Percentiles rank a stretch among this genome's conserved stretches.
These are phyloP conservation scores for Coracias cyanogaster DNA, from an alignment of 2,797 vertebrate species.

Conservation along the genomic window DNA sequence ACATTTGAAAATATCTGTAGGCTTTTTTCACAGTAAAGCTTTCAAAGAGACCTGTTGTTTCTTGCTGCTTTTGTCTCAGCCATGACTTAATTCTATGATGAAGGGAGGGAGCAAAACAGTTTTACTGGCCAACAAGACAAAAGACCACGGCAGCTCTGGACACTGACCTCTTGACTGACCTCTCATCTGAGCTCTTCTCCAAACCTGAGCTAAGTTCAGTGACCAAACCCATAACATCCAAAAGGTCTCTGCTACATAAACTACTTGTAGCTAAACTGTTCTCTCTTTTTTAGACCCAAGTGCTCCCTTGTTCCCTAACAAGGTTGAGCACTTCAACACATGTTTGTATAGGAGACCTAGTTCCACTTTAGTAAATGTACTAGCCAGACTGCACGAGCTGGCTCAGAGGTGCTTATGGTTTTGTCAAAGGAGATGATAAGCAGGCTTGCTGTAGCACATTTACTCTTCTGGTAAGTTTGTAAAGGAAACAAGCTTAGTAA, in stretches of 20 bases:
- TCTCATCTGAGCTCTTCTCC: neutral
- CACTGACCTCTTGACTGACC: neutral
- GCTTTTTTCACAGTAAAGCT: neutral
- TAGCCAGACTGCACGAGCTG: neutral
- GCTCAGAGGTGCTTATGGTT: neutral
- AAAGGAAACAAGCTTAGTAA: neutral
- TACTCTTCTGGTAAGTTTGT: neutral
- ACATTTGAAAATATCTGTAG: neutral
- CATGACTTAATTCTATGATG: neutral
- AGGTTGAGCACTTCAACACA: neutral
- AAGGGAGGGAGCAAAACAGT: neutral
- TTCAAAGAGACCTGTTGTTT: neutral
- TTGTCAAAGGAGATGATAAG: neutral
- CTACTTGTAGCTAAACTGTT: neutral
- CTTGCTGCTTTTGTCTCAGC: neutral
- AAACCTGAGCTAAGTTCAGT: neutral
- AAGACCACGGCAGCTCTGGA: neutral
- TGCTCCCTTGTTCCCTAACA: neutral
- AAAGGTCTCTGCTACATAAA: neutral
- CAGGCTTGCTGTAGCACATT: neutral
- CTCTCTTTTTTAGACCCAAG: neutral
- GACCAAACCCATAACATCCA: neutral
- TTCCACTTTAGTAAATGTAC: neutral
- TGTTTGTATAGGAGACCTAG: neutral
- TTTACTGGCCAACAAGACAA: neutral